phyloP scores from a whole-genome alignment of 2,113 vertebrate species.

The Macquaria ambigua region DNA sequence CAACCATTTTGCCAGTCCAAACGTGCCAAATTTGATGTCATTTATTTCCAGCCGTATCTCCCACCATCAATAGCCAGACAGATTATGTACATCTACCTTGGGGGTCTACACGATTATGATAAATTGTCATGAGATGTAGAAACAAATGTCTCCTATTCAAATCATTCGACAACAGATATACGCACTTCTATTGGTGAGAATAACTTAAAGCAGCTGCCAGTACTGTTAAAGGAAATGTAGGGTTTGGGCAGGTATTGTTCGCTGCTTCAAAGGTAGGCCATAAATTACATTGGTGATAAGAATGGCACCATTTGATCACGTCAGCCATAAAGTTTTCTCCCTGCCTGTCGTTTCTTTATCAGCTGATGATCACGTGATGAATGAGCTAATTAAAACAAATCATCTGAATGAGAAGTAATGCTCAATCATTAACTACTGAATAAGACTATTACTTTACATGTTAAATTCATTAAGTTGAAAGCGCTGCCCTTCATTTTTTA shows the following conservation, averaged over 20 bases:
- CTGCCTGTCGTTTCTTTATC: not conserved
- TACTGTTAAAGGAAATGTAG: not conserved
- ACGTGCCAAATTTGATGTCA: not conserved
- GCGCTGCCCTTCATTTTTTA: constrained; percentile 6
- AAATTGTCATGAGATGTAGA: not conserved
- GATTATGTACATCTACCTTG: not conserved
- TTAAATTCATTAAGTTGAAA: constrained; percentile 25
- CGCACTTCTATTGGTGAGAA: not conserved
- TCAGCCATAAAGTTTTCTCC: constrained; percentile 30
- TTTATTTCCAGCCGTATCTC: not conserved
- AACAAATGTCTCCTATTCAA: not conserved
- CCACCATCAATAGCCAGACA: not conserved
- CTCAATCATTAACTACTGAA: not conserved
- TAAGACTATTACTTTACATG: constrained; percentile 8
- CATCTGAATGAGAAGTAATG: constrained; percentile 23
- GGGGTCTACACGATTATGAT: not conserved
- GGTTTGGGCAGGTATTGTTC: not conserved
- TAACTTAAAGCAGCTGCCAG: not conserved
- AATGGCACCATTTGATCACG: constrained; percentile 33
- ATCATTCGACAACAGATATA: not conserved
- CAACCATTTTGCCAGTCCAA: not conserved
- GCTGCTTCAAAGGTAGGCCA: constrained; percentile 52
- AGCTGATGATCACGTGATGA: not conserved
- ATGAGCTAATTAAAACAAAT: constrained; percentile 1
- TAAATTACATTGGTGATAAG: constrained; percentile 56